Base-by-base conservation (phyloP, 2,113 vertebrate species). In the Megaceryle maxima region DNA sequence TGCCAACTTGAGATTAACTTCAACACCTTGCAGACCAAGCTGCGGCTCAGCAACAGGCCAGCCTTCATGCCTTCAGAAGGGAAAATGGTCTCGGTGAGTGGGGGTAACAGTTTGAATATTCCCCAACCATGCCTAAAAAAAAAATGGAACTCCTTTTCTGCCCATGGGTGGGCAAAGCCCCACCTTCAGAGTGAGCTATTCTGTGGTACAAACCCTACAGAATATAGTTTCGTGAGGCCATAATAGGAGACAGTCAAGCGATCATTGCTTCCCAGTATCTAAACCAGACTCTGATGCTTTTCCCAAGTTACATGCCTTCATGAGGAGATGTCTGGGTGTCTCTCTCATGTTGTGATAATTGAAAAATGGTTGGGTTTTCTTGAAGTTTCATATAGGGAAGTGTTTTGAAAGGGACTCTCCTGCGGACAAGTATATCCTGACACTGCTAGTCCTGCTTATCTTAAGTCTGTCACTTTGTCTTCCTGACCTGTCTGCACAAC, bases 1-100 rank as follows among this genome's bases (percentile, higher is more conserved):
- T 99, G 99, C 97, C 99, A 99, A 94, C 98, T 99, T 94, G 99
- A 99, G 98, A 99, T 99, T 98, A 99, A 99, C 95, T 99, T 99
- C 98, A 99, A 99, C 98, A 99, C 99, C 6, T 97, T 99, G 97
- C 99, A 99, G 98, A 99, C 99, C 96, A 99, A 99, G 92, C 99
- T 99, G 92, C 97, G 99, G 46, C 99, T 99, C 93, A 99, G 99
- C 98, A 99, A 99, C 95, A 95, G 99, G 88, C 99, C 99, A 4
- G 99, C 99, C 90, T 99, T 99, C 98, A 99, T 99, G 99, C 99
- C 99, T 75, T 99, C 99, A 0, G 99, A 99, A 98, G 99, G 99
- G 56, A 99, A 99, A 97, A 99, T 99, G 99, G 99, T 99, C 82
- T 99, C 99, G 98, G 99, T 99, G 96, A 96, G 99, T 83, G 20